Evolutionary conservation across 2,113 vertebrate species (phyloP).

Genomic region (Lycocorax pyrrhopterus): DNA sequence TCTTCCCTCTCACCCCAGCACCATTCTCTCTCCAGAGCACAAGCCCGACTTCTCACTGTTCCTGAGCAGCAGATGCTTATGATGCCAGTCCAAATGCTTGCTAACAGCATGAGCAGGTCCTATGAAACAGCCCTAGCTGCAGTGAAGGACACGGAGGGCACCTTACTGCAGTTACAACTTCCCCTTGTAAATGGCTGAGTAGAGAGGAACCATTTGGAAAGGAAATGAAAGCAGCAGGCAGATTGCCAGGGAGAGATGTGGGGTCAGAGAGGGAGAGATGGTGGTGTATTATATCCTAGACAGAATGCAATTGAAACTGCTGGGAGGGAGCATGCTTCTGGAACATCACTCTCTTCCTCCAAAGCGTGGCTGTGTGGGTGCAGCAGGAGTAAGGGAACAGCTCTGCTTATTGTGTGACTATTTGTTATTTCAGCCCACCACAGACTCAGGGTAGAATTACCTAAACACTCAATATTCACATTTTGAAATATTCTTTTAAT

Average conservation of each 20-base stretch:
- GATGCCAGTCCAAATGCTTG: background rate
- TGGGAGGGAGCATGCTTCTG: background rate
- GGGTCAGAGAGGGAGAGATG: background rate
- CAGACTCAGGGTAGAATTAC: background rate
- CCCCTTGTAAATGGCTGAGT: background rate
- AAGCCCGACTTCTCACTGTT: background rate
- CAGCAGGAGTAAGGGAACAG: background rate
- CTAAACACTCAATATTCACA: background rate
- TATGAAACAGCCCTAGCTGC: background rate
- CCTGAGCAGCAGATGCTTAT: background rate
- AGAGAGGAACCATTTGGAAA: background rate
- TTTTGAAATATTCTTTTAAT: conserved; percentile 17
- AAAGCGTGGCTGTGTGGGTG: background rate
- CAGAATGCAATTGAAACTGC: background rate
- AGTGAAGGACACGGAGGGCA: background rate
- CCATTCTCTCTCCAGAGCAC: background rate
- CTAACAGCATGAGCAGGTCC: background rate
- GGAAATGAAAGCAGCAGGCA: background rate
- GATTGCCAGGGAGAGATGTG: background rate
- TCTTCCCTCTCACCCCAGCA: background rate
- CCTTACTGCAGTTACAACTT: background rate
- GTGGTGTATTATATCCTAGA: background rate
- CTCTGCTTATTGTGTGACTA: background rate
- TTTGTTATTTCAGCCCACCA: background rate
- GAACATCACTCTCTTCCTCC: background rate